Evolutionary conservation across 2,797 vertebrate species (phyloP).

Genomic region (Muscicapa comitata): DNA sequence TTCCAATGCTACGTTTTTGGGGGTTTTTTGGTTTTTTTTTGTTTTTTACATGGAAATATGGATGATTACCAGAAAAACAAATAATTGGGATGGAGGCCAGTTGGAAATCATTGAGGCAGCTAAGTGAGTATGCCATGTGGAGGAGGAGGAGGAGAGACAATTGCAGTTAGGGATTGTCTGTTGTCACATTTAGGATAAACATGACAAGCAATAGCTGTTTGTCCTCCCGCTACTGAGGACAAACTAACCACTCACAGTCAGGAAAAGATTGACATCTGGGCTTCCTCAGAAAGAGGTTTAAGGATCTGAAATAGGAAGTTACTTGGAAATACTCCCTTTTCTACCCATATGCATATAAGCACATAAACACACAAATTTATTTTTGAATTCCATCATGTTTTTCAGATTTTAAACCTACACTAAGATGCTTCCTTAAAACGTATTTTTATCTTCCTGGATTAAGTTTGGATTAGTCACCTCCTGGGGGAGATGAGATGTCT

Average conservation of each 20-base stretch:
- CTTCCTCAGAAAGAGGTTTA: background rate
- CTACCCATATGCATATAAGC: background rate
- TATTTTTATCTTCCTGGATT: conserved; percentile 7
- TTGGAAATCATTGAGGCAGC: conserved; percentile 31
- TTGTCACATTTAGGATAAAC: conserved; percentile 46
- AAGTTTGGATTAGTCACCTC: conserved; percentile 22
- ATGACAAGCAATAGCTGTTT: conserved; percentile 35
- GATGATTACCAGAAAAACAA: conserved; percentile 55
- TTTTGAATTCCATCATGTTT: background rate
- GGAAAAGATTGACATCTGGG: background rate
- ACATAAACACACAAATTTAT: background rate
- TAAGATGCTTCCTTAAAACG: background rate
- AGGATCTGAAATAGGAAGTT: background rate
- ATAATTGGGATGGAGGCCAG: conserved; percentile 31
- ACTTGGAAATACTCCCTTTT: background rate
- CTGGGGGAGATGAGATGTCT: background rate
- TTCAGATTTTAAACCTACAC: background rate
- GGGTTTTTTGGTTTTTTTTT: background rate
- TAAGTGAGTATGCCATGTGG: conserved; percentile 3
- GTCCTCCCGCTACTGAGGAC: background rate
- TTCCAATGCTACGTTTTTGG: background rate
- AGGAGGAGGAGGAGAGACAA: conserved; percentile 3
- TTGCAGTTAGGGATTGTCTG: conserved; percentile 21
- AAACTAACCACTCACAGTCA: background rate
- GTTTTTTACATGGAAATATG: conserved; percentile 40